A percentile compares a stretch with the other conserved stretches of the same genome.
Conservation (phyloP, 2,113 vertebrate species). For the Chionomys nivalis region DNA sequence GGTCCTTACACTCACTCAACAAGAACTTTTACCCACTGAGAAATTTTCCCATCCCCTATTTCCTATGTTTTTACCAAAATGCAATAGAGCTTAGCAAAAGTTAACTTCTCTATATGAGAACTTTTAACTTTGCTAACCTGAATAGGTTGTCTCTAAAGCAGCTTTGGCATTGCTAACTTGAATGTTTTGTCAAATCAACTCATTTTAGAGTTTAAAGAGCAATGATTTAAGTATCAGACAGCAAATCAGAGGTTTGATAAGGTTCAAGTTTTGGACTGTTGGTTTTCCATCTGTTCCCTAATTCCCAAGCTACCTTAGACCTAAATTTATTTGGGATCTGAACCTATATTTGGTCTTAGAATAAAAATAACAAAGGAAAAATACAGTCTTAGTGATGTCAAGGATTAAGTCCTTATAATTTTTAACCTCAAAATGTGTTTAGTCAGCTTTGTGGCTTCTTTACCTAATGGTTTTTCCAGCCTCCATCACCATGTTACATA, state of each 20-base stretch:
- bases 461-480: slow-evolving; percentile 33
- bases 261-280: slow-evolving; percentile 35
- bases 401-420: neutral
- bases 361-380: slow-evolving; percentile 49
- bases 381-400: slow-evolving; percentile 42
- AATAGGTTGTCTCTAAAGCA: slow-evolving; percentile 39
- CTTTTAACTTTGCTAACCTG: neutral
- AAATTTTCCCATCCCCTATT: neutral
- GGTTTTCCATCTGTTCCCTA: slow-evolving; percentile 65
- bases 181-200: slow-evolving; percentile 54
- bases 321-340: slow-evolving; percentile 61
- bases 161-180: slow-evolving; percentile 38
- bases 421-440: slow-evolving; percentile 24
- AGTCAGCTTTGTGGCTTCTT: slow-evolving; percentile 41
- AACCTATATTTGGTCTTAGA: slow-evolving; percentile 62
- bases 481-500: neutral
- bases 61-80: slow-evolving; percentile 5
- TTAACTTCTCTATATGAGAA: neutral
- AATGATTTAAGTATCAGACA: slow-evolving; percentile 47
- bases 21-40: neutral
- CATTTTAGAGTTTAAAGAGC: slow-evolving; percentile 52
- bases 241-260: slow-evolving; percentile 48
- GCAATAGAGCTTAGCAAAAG: slow-evolving; percentile 17
- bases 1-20: neutral
- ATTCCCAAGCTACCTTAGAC: slow-evolving; percentile 52